Evolutionary conservation across 1,140 invertebrate genomes (phyloP).

Genomic region (Brachionus plicatilis): DNA sequence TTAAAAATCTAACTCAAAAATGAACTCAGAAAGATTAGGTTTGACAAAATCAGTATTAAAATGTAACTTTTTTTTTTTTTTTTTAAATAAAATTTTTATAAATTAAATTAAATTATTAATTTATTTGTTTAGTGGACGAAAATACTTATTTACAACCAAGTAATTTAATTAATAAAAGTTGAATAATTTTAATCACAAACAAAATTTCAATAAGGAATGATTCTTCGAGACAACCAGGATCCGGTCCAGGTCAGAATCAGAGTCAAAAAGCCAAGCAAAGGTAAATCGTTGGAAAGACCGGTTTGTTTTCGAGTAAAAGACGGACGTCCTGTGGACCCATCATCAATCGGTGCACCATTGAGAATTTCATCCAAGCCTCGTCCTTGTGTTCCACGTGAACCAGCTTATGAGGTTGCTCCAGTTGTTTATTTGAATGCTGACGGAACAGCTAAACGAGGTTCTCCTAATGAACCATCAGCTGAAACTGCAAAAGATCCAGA

Average conservation of each 20-base stretch:
- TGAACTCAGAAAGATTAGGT: neutral
- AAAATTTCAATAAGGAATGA: neutral
- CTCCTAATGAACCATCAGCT: neutral
- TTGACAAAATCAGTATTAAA: neutral
- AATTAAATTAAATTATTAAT: neutral
- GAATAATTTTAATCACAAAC: neutral
- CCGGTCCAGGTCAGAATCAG: neutral
- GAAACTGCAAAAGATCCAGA: neutral
- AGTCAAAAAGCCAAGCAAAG: constrained; percentile 1
- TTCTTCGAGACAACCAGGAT: neutral
- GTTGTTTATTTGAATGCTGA: neutral
- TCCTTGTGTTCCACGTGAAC: neutral
- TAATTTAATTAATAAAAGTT: neutral
- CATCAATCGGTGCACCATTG: neutral
- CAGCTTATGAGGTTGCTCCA: constrained; percentile 1
- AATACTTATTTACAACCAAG: neutral
- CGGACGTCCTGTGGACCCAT: neutral
- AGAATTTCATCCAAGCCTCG: neutral
- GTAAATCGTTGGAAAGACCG: neutral
- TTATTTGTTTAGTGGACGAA: neutral
- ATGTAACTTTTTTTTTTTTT: neutral
- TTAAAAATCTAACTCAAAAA: neutral
- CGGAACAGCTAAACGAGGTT: neutral
- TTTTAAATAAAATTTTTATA: neutral
- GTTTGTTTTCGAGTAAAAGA: neutral